Conservation (phyloP, 2,888 invertebrate genomes). For the Magallana nippona region DNA sequence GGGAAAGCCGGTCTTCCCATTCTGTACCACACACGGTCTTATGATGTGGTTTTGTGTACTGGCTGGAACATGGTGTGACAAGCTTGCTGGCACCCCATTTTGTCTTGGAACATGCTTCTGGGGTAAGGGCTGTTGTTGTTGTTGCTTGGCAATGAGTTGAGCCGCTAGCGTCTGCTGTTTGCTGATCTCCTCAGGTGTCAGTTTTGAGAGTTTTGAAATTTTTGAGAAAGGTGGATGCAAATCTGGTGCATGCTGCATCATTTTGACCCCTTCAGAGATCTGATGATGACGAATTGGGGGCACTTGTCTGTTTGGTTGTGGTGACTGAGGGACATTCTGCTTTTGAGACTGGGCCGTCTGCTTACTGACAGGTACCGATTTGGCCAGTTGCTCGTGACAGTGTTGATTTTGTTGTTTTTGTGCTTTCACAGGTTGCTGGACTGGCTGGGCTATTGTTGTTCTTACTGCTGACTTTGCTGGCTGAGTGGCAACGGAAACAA, state of each 20-base stretch:
- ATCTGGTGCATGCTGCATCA: constrained; percentile 2
- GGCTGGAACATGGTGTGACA: background rate
- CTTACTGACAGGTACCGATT: constrained; percentile 27
- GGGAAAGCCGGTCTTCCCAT: background rate
- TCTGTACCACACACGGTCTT: constrained; percentile 11
- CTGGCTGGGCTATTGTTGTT: background rate
- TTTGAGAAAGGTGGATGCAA: constrained; percentile 18
- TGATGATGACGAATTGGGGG: constrained; percentile 41
- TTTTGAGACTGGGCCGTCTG: constrained; percentile 44
- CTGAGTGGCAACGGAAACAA: constrained; percentile 2
- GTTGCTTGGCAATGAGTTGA: constrained; percentile 26
- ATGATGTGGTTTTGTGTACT: background rate
- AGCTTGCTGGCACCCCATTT: constrained; percentile 32
- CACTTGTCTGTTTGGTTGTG: constrained; percentile 40
- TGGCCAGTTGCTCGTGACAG: background rate
- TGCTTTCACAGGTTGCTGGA: constrained; percentile 38
- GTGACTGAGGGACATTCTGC: constrained; percentile 45
- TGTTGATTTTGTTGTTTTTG: constrained; percentile 13
- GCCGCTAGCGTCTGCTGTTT: constrained; percentile 44
- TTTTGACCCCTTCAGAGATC: constrained; percentile 6
- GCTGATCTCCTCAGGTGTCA: constrained; percentile 12
- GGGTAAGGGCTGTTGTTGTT: constrained; percentile 28
- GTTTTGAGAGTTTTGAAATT: constrained; percentile 12
- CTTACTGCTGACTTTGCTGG: constrained; percentile 36
- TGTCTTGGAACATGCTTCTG: constrained; percentile 42